These are phyloP conservation scores for Apamea anceps DNA, from an alignment of 2,888 invertebrate genomes.

Conservation along the genomic window DNA sequence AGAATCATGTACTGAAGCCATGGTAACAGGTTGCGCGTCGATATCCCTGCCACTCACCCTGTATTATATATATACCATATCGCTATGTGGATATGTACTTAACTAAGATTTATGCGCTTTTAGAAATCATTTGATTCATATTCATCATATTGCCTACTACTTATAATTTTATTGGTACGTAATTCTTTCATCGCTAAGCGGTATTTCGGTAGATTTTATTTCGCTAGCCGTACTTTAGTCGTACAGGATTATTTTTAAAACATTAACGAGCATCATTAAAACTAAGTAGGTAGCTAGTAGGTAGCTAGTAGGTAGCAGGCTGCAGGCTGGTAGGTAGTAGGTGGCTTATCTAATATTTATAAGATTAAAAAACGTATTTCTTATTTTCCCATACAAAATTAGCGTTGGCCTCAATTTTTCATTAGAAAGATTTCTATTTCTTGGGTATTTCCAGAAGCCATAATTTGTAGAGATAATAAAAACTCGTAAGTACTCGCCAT, in stretches of 20 bases:
- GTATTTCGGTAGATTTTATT: slow-evolving; percentile 8
- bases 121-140: background rate
- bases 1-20: too few species aligned
- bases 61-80: too few species aligned
- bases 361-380: background rate
- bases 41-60: too few species aligned
- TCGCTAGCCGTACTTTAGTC: background rate
- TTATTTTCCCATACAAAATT: background rate
- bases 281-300: background rate
- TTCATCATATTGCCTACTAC: background rate
- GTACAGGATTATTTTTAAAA: slow-evolving; percentile 15
- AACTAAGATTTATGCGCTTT: background rate
- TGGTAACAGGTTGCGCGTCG: too few species aligned
- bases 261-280: slow-evolving; percentile 8
- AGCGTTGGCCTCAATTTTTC: background rate
- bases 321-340: too few species aligned
- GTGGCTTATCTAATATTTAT: background rate
- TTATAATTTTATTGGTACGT: background rate
- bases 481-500: slow-evolving; percentile 12
- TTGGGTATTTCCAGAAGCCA: slow-evolving; percentile 16
- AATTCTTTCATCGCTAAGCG: background rate
- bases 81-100: background rate
- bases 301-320: too few species aligned
- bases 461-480: background rate
- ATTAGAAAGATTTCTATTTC: background rate